Evolutionary conservation across 2,797 vertebrate species (phyloP).

Genomic region (Fistularia tabacaria): DNA sequence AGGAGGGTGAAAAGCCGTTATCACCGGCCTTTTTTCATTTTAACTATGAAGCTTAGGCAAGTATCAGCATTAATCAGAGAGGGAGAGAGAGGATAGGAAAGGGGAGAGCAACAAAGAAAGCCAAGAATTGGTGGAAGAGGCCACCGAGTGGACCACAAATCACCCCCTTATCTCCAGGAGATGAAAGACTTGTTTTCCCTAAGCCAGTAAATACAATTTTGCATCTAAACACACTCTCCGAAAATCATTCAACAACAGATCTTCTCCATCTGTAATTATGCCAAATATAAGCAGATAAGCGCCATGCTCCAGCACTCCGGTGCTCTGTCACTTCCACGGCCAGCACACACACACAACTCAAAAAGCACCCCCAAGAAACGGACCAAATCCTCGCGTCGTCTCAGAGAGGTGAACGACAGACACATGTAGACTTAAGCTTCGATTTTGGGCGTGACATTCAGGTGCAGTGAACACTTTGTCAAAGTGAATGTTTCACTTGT

Average conservation of each 20-base stretch:
- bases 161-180: constrained; percentile 59
- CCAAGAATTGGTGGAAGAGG: constrained; percentile 48
- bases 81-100: constrained; percentile 11
- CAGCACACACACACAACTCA: background rate
- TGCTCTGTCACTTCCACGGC: constrained; percentile 30
- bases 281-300: constrained; percentile 55
- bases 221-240: constrained; percentile 55
- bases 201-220: constrained; percentile 68
- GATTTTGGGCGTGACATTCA: too few relatives aligned
- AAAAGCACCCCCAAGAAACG: too few relatives aligned
- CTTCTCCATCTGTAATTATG: constrained; percentile 64
- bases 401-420: too few relatives aligned
- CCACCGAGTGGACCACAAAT: constrained; percentile 59
- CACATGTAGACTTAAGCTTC: too few relatives aligned
- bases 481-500: too few relatives aligned
- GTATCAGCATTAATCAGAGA: constrained; percentile 51
- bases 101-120: constrained; percentile 42
- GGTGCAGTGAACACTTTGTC: too few relatives aligned
- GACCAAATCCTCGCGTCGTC: too few relatives aligned
- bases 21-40: constrained; percentile 50
- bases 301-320: constrained; percentile 18
- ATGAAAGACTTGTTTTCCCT: constrained; percentile 63
- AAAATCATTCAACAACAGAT: constrained; percentile 60
- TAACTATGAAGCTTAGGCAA: constrained; percentile 47
- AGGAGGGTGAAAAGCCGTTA: constrained; percentile 48